Evolutionary conservation across 2,113 vertebrate species (phyloP), one percentile per base, ranked within the genome.

Genomic region (Sorex araneus): DNA sequence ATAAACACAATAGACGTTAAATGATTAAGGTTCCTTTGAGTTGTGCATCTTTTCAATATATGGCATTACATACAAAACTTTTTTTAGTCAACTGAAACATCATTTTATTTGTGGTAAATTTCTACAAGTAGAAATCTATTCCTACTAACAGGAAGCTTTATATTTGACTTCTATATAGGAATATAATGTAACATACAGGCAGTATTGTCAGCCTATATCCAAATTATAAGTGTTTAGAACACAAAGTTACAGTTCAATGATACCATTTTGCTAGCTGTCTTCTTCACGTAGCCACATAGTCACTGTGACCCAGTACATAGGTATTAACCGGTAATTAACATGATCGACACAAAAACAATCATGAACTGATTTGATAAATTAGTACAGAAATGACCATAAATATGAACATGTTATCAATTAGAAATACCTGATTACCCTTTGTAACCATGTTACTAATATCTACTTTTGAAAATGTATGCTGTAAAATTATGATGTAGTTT

Each of bases 261-360:
- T 70, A 92, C 89, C 25, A 40, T 95, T 89, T 89, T 63, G 32
- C n/a, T 91, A 84, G 85, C 86, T 80, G 66, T 6, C 18, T n/a
- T 76, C 36, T 71, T 90, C 10, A 34, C 12, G 75, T 88, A 90
- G 64, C 43, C 36, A 73, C 67, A 89, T 1, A 4, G 32, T 87
- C 73, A 96, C 77, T 95, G 73, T 57, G 67, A 89, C 92, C 28
- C 75, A 92, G 15, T 86, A 1, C 36, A 28, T 57, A 45, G 63
- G 84, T 94, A 95, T 92, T 95, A 95, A 87, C 76, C 91, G 36
- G 3, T 30, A 93, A 80, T 96, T 89, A 93, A 80, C 84, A 92
- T 67, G 30, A 30, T 1, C 15, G 28, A 84, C 84, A 84, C 19
- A 93, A 6, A 88, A 94, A 91, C 36, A 90, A 25, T 18, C 27